Evolutionary conservation across 2,797 vertebrate species (phyloP), one percentile per base, ranked within the genome.

Genomic region (Chanos chanos): DNA sequence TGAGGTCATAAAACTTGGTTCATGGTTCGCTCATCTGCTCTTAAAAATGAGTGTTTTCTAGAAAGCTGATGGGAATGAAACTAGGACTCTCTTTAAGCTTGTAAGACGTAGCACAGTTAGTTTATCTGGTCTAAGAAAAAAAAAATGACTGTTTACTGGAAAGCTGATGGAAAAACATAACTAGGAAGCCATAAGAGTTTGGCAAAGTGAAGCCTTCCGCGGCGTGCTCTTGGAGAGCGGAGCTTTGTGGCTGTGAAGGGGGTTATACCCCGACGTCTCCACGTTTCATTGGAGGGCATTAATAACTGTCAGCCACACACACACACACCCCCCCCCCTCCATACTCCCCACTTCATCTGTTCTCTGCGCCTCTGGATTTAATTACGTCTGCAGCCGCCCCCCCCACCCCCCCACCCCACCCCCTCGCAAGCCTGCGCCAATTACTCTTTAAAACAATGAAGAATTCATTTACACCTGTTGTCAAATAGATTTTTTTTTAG

Each of bases 381-480:
- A 91, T 90, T 89, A 89, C 86, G 80, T 87, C 87, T 83, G 79
- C 80, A 77, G 81, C 85, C 64, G 68, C 68, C 64, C 60, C 36
- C 37, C 37, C n/a, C 80, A 77, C 81, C 85, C 64, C 68, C 68
- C 64, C 60, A 36, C 37, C 37, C n/a, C n/a, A n/a, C n/a, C 84
- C 82, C 77, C 79, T 62, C 74, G 85, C 81, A 81, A 86, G 86
- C 85, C 87, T 83, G 80, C 82, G 83, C 86, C 81, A 78, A 77
- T 89, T 83, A 74, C 81, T 86, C 83, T 81, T 83, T 85, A 83
- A 83, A 87, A 77, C 85, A 80, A 84, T 66, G 73, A 83, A 84
- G 85, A 87, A 88, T 86, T 87, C 80, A 85, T 91, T 88, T 85
- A 82, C 89, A 87, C 87, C 87, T 89, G 86, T 88, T 87, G 80